Percentiles rank a stretch among this genome's conserved stretches.
phyloP scores from a whole-genome alignment of 2,888 invertebrate species.

The Watsonalla cultraria region DNA sequence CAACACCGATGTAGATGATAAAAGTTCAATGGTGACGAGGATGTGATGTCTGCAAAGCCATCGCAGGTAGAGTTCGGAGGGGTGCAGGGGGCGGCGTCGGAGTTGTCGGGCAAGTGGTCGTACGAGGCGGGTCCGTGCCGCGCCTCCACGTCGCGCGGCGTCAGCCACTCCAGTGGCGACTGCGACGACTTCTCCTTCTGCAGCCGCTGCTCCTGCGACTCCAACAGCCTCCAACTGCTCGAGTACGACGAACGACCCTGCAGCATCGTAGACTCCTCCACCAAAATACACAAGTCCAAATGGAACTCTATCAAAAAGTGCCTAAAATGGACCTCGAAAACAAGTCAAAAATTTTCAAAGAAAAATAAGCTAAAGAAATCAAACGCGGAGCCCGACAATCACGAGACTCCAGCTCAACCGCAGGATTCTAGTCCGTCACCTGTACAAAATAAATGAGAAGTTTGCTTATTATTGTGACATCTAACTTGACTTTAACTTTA shows the following conservation, averaged over 20 bases:
- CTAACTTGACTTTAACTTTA: background rate
- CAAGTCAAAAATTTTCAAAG: slow-evolving; percentile 19
- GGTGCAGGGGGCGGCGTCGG: slow-evolving; percentile 5
- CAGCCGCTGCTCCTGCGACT: slow-evolving; percentile 40
- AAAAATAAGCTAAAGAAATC: slow-evolving; percentile 13
- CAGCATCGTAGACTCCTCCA: slow-evolving; percentile 45
- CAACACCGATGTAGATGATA: background rate
- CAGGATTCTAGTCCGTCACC: background rate
- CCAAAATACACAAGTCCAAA: slow-evolving; percentile 39
- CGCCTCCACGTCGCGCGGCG: slow-evolving; percentile 53
- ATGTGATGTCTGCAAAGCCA: slow-evolving; percentile 19
- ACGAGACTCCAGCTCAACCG: background rate
- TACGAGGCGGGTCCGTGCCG: slow-evolving; percentile 32
- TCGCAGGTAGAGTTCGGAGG: slow-evolving; percentile 14
- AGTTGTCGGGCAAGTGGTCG: slow-evolving; percentile 24
- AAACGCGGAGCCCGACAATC: slow-evolving; percentile 7
- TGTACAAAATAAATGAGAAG: background rate
- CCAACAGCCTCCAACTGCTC: slow-evolving; percentile 23
- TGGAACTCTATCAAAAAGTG: slow-evolving; percentile 45
- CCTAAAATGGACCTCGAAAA: slow-evolving; percentile 30
- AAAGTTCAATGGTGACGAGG: slow-evolving; percentile 7
- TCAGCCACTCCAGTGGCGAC: slow-evolving; percentile 46
- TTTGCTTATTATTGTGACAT: background rate
- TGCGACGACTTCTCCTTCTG: slow-evolving; percentile 32
- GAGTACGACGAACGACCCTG: slow-evolving; percentile 38